A percentile compares a stretch with the other conserved stretches of the same genome.
Evolutionary conservation across 2,888 invertebrate genomes (phyloP).

Genomic region (Adineta ricciae): DNA sequence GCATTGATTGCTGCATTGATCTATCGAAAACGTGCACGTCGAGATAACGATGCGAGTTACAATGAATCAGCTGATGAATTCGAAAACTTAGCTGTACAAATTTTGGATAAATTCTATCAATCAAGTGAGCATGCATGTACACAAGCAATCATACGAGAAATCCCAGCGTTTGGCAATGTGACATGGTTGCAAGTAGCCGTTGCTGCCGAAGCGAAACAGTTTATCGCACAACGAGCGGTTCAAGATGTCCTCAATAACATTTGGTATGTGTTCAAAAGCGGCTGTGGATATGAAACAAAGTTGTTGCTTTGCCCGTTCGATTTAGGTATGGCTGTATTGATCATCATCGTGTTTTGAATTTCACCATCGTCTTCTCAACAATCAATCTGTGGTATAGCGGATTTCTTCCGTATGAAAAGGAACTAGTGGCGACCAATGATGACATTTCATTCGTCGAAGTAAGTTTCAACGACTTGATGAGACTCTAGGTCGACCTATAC

Average conservation of each 20-base stretch:
- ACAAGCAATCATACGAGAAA: conserved; percentile 42
- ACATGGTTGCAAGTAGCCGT: conserved; percentile 46
- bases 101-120: conserved; percentile 45
- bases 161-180: conserved; percentile 44
- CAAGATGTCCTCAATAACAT: conserved; percentile 47
- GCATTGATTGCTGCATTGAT: neutral
- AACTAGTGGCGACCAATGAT: neutral
- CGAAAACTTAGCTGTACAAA: conserved; percentile 43
- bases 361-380: neutral
- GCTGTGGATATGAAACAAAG: too few relatives aligned
- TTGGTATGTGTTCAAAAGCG: conserved; percentile 42
- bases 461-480: neutral
- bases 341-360: neutral
- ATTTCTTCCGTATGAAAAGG: neutral
- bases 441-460: neutral
- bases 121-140: conserved; percentile 43
- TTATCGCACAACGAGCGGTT: conserved; percentile 48
- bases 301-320: neutral
- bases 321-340: conserved; percentile 2
- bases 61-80: conserved; percentile 30
- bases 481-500: neutral
- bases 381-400: neutral
- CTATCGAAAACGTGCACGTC: neutral
- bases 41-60: conserved; percentile 39
- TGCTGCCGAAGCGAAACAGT: conserved; percentile 46